These are phyloP conservation scores for Bicyclus anynana DNA, from an alignment of 1,140 invertebrate genomes.

Conservation along the genomic window DNA sequence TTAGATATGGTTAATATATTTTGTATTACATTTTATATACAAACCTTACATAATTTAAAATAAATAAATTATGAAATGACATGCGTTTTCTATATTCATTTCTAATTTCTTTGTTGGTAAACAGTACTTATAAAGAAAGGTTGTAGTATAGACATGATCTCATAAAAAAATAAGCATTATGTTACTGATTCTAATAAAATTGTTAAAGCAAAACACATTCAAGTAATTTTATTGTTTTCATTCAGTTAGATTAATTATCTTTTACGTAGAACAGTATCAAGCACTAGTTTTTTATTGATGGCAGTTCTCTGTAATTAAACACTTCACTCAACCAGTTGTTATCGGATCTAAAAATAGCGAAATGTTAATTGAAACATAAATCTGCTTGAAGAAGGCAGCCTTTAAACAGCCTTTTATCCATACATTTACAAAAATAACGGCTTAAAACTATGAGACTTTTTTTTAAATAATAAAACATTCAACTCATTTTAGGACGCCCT, in stretches of 20 bases:
- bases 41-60: no score
- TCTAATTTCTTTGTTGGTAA: no score
- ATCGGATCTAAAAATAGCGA: constrained; percentile 19
- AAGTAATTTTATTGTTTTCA: constrained; percentile 1
- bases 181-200: neutral
- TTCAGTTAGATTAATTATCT: constrained; percentile 12
- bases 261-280: constrained; percentile 6
- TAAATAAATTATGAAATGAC: no score
- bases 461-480: no score
- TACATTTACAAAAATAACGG: neutral
- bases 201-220: neutral
- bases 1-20: no score
- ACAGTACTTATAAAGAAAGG: no score
- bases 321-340: constrained; percentile 13
- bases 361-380: constrained; percentile 24
- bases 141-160: no score
- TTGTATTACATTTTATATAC: no score
- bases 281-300: constrained; percentile 4
- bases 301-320: constrained; percentile 21
- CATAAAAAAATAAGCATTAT: no score
- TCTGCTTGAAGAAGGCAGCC: neutral
- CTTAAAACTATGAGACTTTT: no score
- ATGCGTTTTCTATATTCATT: no score
- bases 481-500: no score
- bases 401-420: neutral